phyloP scores from a whole-genome alignment of 2,113 vertebrate species.

The Circaetus gallicus region DNA sequence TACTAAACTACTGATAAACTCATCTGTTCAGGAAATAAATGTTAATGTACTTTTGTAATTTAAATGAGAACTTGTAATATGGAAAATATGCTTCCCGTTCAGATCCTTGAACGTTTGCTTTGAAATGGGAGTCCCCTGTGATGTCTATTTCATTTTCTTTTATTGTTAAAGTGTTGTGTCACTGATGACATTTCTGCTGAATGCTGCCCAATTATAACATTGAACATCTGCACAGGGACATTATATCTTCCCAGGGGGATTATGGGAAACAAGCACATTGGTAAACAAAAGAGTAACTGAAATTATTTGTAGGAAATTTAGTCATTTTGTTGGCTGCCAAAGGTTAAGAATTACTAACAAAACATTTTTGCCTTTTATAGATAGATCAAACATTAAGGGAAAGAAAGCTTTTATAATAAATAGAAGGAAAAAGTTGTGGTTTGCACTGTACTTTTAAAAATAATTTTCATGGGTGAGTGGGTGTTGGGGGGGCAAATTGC shows the following conservation, averaged over 20 bases:
- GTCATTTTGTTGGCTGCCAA: constrained; percentile 48
- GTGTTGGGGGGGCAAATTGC: not conserved
- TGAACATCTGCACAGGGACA: constrained; percentile 41
- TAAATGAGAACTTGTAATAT: constrained; percentile 63
- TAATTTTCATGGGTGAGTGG: constrained; percentile 7
- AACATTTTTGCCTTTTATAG: constrained; percentile 19
- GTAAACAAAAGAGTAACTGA: constrained; percentile 34
- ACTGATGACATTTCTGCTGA: constrained; percentile 57
- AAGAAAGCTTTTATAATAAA: constrained; percentile 5
- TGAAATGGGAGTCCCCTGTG: constrained; percentile 62
- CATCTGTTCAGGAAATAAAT: constrained; percentile 51
- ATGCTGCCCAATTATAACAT: constrained; percentile 47
- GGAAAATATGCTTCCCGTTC: constrained; percentile 53
- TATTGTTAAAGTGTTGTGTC: constrained; percentile 41
- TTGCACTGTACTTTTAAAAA: constrained; percentile 17
- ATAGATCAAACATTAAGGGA: constrained; percentile 47
- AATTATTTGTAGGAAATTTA: constrained; percentile 42
- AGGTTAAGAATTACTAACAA: constrained; percentile 32
- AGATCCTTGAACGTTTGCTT: constrained; percentile 58
- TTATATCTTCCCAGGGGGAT: not conserved
- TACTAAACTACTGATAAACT: constrained; percentile 51
- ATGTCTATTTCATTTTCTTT: constrained; percentile 45
- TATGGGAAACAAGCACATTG: constrained; percentile 2
- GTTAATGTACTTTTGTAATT: constrained; percentile 61
- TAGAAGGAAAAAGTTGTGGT: not conserved